Percentiles rank a stretch among this genome's conserved stretches.
These are phyloP conservation scores for Gymnorhina tibicen DNA, from an alignment of 2,113 vertebrate genomes.

Conservation along the genomic window DNA sequence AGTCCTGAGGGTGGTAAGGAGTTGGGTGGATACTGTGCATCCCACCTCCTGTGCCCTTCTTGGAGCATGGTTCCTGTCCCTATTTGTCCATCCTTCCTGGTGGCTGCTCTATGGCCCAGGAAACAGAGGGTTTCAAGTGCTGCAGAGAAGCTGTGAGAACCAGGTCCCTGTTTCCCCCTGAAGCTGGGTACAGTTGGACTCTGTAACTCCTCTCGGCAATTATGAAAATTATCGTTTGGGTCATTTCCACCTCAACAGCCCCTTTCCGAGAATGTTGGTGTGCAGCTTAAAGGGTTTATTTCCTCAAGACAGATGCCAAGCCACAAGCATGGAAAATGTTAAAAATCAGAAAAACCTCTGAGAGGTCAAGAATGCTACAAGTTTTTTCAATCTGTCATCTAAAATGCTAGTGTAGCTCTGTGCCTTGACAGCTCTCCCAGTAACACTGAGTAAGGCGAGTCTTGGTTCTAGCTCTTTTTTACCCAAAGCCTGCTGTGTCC, in stretches of 20 bases:
- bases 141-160: neutral
- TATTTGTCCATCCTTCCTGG: rapidly evolving
- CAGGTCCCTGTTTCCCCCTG: neutral
- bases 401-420: neutral
- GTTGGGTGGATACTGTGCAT: neutral
- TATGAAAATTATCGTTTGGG: neutral
- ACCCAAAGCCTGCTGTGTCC: neutral
- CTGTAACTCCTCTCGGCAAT: neutral
- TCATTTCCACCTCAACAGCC: neutral
- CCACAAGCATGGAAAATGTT: neutral
- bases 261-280: neutral
- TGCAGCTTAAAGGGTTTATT: neutral
- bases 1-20: neutral
- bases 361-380: neutral
- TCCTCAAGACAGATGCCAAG: neutral
- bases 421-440: neutral
- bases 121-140: neutral
- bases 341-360: neutral
- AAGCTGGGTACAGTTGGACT: neutral
- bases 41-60: neutral
- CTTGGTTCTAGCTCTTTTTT: neutral
- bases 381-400: neutral
- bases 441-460: rapidly evolving
- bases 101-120: neutral
- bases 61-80: neutral